phyloP scores from a whole-genome alignment of 1,140 invertebrate genomes.

The Hylaeus volcanicus region DNA sequence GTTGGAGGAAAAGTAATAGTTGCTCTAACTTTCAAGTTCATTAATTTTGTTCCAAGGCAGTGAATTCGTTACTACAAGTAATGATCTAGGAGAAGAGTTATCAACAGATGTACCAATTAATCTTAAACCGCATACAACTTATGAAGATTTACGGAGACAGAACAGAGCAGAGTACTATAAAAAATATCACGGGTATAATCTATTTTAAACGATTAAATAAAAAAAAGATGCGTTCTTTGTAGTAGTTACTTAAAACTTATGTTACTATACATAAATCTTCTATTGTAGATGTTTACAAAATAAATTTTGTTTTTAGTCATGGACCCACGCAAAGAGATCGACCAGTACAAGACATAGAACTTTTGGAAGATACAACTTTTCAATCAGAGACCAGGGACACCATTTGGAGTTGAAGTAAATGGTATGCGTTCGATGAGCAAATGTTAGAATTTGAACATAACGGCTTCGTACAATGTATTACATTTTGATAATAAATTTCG shows the following conservation, averaged over 20 bases:
- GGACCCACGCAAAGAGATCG: accelerated
- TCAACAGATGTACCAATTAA: not conserved
- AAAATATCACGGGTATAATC: not conserved
- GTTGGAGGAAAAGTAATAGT: not conserved
- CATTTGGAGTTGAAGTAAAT: not conserved
- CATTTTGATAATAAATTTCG: not conserved
- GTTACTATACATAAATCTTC: not conserved
- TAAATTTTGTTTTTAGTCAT: not conserved
- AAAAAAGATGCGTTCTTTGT: not conserved
- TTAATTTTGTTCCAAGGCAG: constrained; percentile 5
- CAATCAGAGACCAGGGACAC: not conserved
- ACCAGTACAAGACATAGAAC: not conserved
- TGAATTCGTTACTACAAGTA: not conserved
- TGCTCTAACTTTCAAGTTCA: too few relatives aligned
- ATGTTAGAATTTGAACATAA: not conserved
- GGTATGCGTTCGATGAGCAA: not conserved
- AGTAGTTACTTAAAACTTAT: not conserved
- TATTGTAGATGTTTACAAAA: not conserved
- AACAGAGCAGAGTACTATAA: not conserved
- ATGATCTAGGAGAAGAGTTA: not conserved
- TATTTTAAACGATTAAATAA: not conserved
- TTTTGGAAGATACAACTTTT: not conserved
- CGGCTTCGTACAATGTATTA: not conserved
- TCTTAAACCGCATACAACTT: not conserved
- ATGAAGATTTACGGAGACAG: not conserved